A percentile compares a stretch with the other conserved stretches of the same genome.
Evolutionary conservation across 1,140 invertebrate species (phyloP).

Genomic region (Platyscapa corneri): DNA sequence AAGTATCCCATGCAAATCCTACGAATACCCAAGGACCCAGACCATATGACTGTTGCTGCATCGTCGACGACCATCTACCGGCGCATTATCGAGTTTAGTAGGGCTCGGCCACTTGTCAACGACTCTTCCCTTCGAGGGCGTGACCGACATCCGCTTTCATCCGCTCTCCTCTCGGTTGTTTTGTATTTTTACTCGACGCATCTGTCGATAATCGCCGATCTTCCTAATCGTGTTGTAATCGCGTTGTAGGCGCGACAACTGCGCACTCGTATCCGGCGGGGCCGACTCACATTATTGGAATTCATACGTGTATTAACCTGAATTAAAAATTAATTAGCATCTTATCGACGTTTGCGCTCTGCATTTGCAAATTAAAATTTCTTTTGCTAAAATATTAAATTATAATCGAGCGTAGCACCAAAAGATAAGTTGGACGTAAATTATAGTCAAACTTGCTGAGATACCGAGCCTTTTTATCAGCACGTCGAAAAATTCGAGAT

Average conservation of each 20-base stretch:
- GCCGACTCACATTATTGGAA: background rate
- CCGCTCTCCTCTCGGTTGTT: too few relatives aligned
- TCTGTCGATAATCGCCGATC: background rate
- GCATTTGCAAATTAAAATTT: background rate
- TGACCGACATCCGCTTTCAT: too few relatives aligned
- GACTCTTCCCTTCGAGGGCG: background rate
- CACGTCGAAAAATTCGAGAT: background rate
- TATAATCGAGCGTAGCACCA: background rate
- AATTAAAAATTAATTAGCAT: background rate
- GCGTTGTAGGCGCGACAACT: background rate
- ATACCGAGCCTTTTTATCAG: background rate
- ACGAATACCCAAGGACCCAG: too few relatives aligned
- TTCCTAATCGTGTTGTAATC: background rate
- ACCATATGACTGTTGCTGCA: background rate
- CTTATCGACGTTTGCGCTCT: background rate
- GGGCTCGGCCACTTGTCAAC: background rate
- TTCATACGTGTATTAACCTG: background rate
- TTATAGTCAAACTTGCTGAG: background rate
- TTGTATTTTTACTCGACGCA: too few relatives aligned
- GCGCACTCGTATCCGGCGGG: background rate
- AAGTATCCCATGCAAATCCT: background rate
- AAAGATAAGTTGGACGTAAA: background rate
- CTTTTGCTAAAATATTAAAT: background rate
- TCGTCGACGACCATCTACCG: background rate
- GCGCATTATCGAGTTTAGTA: background rate